Percentiles rank a stretch among this genome's conserved stretches.
Evolutionary conservation across 1,140 invertebrate species (phyloP).

Genomic region (Lepidurus couesii): DNA sequence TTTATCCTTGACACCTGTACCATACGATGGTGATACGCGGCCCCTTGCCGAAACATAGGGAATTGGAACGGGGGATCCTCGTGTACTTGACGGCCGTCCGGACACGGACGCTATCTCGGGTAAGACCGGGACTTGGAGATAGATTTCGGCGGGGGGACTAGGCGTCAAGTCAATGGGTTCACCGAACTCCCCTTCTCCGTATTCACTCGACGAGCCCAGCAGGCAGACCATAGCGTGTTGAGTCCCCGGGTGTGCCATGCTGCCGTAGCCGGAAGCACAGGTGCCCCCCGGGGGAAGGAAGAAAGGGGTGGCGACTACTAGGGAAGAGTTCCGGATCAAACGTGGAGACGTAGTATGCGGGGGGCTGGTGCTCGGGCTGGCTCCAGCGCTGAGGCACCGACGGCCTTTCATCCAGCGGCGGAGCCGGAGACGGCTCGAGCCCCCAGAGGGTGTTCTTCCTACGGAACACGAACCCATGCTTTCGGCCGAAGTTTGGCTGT

Average conservation of each 20-base stretch:
- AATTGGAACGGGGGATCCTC: background rate
- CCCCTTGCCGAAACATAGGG: background rate
- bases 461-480: constrained; percentile 32
- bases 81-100: background rate
- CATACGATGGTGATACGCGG: background rate
- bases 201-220: constrained; percentile 45
- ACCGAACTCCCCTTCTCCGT: constrained; percentile 37
- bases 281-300: constrained; percentile 38
- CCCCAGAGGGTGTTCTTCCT: background rate
- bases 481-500: constrained; percentile 33
- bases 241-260: constrained; percentile 53
- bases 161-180: constrained; percentile 43
- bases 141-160: constrained; percentile 56
- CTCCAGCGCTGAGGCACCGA: constrained; percentile 56
- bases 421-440: constrained; percentile 26
- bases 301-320: constrained; percentile 41
- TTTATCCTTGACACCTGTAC: background rate
- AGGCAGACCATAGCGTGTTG: constrained; percentile 39
- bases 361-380: constrained; percentile 59
- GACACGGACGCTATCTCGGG: constrained; percentile 1
- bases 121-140: constrained; percentile 63
- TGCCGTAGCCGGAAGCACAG: background rate
- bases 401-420: constrained; percentile 42
- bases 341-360: constrained; percentile 46
- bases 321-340: constrained; percentile 47